Evolutionary conservation across 2,888 invertebrate genomes (phyloP).

Genomic region (Autographa gamma): DNA sequence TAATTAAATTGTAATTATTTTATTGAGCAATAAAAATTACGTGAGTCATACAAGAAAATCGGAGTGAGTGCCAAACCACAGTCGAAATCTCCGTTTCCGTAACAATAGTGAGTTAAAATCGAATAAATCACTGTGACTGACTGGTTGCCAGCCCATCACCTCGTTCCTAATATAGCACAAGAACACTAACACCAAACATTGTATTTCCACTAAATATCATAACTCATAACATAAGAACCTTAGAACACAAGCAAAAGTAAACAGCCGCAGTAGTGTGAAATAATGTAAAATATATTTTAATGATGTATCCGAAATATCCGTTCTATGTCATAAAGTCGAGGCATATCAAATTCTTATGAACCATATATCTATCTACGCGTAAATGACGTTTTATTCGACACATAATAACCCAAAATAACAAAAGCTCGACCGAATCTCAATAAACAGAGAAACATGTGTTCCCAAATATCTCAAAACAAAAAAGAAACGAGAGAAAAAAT

Average conservation of each 20-base stretch:
- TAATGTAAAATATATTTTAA: too few species aligned
- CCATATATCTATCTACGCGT: too few species aligned
- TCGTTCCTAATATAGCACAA: constrained; percentile 8
- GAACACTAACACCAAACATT: neutral
- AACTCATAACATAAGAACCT: neutral
- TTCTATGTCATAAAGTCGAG: too few species aligned
- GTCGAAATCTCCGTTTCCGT: constrained; percentile 20
- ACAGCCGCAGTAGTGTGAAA: too few species aligned
- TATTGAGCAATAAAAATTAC: constrained; percentile 1
- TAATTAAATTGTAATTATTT: neutral
- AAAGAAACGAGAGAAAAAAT: constrained; percentile 47
- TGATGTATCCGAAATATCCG: too few species aligned
- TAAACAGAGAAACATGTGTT: constrained; percentile 24
- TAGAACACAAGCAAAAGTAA: neutral
- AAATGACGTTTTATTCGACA: neutral
- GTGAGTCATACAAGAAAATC: constrained; percentile 2
- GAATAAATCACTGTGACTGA: constrained; percentile 31
- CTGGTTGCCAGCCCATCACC: constrained; percentile 17
- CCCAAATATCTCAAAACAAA: constrained; percentile 29
- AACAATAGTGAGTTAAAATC: constrained; percentile 31
- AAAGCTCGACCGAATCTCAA: constrained; percentile 8
- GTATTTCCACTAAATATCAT: neutral
- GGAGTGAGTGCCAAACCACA: constrained; percentile 10
- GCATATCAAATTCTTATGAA: too few species aligned
- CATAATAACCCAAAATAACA: neutral